Evolutionary conservation across 2,113 vertebrate genomes (phyloP), one percentile per base, ranked within the genome.

Genomic region (Nothoprocta perdicaria): DNA sequence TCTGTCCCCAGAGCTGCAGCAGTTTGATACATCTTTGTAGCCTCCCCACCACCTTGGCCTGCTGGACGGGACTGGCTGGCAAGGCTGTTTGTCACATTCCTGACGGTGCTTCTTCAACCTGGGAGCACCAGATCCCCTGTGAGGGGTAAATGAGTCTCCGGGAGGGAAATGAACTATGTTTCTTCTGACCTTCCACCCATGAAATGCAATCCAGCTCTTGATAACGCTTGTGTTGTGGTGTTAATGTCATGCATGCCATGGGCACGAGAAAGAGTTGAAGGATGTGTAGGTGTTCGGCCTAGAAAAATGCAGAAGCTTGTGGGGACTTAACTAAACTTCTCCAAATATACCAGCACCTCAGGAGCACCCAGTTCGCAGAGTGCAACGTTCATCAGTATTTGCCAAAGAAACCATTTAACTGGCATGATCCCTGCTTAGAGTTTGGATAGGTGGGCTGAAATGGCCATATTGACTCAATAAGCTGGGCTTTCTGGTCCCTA

Each of bases 1-100:
- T 35, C 16, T 80, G 13, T 31, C 21, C 43, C 27, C 9, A 40
- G 43, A 40, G n/a, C 35, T 40, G 18, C 0, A 0, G 23, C 43
- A 84, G 35, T 12, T 35, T 52, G 41, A 9, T 15, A 14, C 6
- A 19, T 63, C 19, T 52, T 75, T 45, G 60, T 14, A 61, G 57
- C 17, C 18, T 14, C 50, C 23, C 4, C 0, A 1, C 48, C 58
- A 31, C 63, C n/a, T 3, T 0, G 38, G 1, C 2, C 48, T 80
- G 24, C 0, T 55, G 53, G 53, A 55, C 29, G 53, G 26, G 27
- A 27, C 53, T 29, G 53, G 53, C 53, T 29, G 53, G 53, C 26
- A 55, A 29, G 26, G 14, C 53, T 55, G 10, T 33, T 0, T 46
- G 9, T 33, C 10, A 14, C 1, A 1, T 26, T 67, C 31, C 22